These are phyloP conservation scores for Lutjanus erythropterus DNA, from an alignment of 2,113 vertebrate genomes.

Conservation along the genomic window DNA sequence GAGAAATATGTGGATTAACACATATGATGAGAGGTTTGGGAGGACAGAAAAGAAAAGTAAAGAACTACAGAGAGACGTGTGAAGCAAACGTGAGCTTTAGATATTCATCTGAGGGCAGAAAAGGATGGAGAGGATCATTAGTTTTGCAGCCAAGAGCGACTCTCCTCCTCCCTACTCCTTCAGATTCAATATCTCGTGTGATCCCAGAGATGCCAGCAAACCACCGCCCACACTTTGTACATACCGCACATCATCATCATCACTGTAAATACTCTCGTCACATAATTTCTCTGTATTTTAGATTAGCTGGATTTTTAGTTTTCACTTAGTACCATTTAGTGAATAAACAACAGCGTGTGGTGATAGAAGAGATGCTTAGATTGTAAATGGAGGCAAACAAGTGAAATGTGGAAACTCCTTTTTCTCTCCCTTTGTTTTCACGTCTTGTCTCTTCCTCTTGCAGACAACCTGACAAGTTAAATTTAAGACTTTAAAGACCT, in stretches of 20 bases:
- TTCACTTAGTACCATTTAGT: slow-evolving; percentile 24
- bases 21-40: background rate
- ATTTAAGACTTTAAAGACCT: too few species aligned
- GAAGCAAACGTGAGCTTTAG: background rate
- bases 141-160: slow-evolving; percentile 24
- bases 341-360: background rate
- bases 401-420: slow-evolving; percentile 11
- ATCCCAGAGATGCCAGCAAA: slow-evolving; percentile 51
- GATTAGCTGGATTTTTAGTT: slow-evolving; percentile 49
- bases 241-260: slow-evolving; percentile 50
- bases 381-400: slow-evolving; percentile 3
- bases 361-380: slow-evolving; percentile 43
- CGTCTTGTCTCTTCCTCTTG: background rate
- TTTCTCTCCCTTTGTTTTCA: background rate
- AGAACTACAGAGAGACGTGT: background rate
- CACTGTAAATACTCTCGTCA: slow-evolving; percentile 60
- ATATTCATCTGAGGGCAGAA: slow-evolving; percentile 11
- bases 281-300: slow-evolving; percentile 42
- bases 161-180: slow-evolving; percentile 30
- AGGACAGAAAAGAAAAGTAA: background rate
- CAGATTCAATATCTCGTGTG: slow-evolving; percentile 17
- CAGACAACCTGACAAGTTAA: background rate
- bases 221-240: slow-evolving; percentile 62
- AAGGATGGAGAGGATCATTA: background rate
- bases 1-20: slow-evolving; percentile 12